Conservation (phyloP, 1,140 invertebrate genomes). For the Ectropis grisescens region DNA sequence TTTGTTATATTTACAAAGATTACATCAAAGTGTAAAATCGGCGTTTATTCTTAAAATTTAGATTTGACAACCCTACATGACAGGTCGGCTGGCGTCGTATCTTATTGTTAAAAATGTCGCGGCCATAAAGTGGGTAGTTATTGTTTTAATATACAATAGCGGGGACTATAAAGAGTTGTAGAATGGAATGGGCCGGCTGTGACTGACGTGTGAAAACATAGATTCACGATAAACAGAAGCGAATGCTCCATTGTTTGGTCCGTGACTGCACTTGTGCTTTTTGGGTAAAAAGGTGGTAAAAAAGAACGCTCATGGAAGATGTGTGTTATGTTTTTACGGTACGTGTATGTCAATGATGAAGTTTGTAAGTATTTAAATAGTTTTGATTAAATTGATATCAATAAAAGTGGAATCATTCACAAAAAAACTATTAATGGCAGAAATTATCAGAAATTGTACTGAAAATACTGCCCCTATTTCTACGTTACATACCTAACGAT, state of each 20-base stretch:
- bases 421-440: too few relatives aligned
- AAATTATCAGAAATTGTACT: too few relatives aligned
- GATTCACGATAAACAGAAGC: conserved; percentile 1
- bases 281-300: neutral
- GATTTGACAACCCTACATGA: conserved; percentile 1
- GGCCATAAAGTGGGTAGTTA: conserved; percentile 46
- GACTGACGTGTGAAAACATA: conserved; percentile 29
- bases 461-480: too few relatives aligned
- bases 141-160: conserved; percentile 63
- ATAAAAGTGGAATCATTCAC: too few relatives aligned
- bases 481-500: too few relatives aligned
- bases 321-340: too few relatives aligned
- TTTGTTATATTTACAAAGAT: neutral
- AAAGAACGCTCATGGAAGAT: neutral
- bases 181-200: conserved; percentile 37
- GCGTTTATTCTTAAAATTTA: neutral
- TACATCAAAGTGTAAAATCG: neutral
- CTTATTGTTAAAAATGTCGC: conserved; percentile 54
- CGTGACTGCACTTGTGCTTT: neutral
- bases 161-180: conserved; percentile 37
- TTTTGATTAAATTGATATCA: neutral
- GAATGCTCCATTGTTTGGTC: conserved; percentile 2
- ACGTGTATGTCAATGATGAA: too few relatives aligned
- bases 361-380: neutral
- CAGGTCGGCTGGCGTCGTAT: conserved; percentile 5